phyloP scores from a whole-genome alignment of 2,797 vertebrate species.

The Poeciliopsis gracilis region DNA sequence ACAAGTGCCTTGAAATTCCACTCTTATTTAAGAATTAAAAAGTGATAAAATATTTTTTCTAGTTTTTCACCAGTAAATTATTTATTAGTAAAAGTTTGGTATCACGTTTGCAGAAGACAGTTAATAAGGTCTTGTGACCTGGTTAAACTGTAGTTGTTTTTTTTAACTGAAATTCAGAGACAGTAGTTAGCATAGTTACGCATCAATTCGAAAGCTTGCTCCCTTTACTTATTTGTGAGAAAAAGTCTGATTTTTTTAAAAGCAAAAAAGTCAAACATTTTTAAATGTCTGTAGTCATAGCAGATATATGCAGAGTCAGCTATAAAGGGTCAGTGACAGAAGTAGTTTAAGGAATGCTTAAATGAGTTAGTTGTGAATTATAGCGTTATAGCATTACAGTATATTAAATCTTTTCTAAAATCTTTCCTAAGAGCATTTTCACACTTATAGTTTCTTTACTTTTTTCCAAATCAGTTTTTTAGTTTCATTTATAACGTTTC shows the following conservation, averaged over 20 bases:
- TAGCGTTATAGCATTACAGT: background rate
- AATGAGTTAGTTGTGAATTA: background rate
- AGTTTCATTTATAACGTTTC: background rate
- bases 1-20: background rate
- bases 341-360: background rate
- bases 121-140: background rate
- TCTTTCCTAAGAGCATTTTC: background rate
- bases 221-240: background rate
- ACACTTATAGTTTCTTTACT: background rate
- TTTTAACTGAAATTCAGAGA: background rate
- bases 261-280: background rate
- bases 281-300: background rate
- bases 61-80: background rate
- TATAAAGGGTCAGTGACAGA: background rate
- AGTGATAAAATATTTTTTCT: background rate
- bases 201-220: background rate
- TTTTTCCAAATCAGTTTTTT: background rate
- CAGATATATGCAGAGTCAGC: background rate
- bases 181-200: background rate
- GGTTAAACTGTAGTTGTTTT: conserved; percentile 24
- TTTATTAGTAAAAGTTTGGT: background rate
- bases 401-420: background rate
- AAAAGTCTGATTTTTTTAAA: background rate
- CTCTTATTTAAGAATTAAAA: background rate
- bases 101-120: background rate